These are phyloP conservation scores for Phortica magna DNA, from an alignment of 2,888 invertebrate species.

Conservation along the genomic window DNA sequence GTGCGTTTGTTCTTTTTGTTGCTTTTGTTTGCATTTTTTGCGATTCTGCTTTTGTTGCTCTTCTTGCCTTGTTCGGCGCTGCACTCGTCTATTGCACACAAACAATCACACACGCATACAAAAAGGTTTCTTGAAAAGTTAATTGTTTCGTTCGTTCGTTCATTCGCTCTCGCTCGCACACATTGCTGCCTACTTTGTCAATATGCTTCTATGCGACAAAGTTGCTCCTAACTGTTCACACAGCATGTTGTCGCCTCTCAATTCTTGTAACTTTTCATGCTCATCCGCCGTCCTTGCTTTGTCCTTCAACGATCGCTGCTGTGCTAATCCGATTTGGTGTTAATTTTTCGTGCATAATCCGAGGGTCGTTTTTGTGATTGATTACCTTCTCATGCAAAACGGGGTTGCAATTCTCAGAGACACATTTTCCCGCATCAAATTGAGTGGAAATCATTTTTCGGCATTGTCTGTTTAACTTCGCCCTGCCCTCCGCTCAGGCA, in stretches of 20 bases:
- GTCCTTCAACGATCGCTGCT: background rate
- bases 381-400: slow-evolving; percentile 26
- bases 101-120: no score
- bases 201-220: slow-evolving; percentile 2
- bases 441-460: slow-evolving; percentile 44
- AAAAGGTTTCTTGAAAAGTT: slow-evolving; percentile 18
- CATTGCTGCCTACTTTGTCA: no score
- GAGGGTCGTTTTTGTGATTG: slow-evolving; percentile 13
- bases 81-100: no score
- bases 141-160: slow-evolving; percentile 28
- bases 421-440: slow-evolving; percentile 21
- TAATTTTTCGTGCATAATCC: slow-evolving; percentile 23
- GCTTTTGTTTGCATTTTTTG: no score
- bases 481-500: background rate
- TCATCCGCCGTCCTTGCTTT: slow-evolving; percentile 34
- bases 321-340: slow-evolving; percentile 29
- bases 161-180: no score
- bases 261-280: slow-evolving; percentile 34
- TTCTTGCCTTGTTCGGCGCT: no score
- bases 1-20: no score
- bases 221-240: background rate
- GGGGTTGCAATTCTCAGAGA: background rate
- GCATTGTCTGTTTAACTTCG: slow-evolving; percentile 3
- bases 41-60: no score
- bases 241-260: background rate